Base-by-base conservation (phyloP, 2,113 vertebrate species). In the Cryptomyrus ogoouensis region DNA sequence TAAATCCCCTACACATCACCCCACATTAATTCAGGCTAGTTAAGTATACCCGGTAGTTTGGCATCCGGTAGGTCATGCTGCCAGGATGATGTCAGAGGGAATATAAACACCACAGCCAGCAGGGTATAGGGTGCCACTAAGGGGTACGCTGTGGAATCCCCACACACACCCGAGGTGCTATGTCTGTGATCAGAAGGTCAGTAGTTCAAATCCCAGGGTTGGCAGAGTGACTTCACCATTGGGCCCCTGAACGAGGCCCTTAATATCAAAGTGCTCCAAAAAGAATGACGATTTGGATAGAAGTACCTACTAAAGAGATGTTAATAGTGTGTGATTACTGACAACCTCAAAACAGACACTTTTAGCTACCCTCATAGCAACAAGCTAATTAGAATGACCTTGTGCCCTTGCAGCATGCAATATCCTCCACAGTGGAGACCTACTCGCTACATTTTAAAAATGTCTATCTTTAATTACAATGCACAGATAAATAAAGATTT, bases 391-490 rank as follows among this genome's bases (percentile, higher is more conserved):
- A 66, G 58, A 27, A 77, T 35, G 31, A 39, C 31, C 70, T 39
- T 39, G 31, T 39, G 27, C 12, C 70, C 70, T 77, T 39, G 31
- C 70, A 17, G 15, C 70, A 77, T 17, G 4, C 70, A 77, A 17
- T 35, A 77, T 77, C 70, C 27, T 4, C 66, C 27, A 35, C 4
- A 74, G 27, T 1, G 12, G 27, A 10, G 12, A 35, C 27, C 9
- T 27, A 74, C 10, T 74, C 5, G 1, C 70, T 19, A 42, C 35
- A 86, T 93, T 93, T 93, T 90, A 91, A 91, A 91, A 91, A 92
- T 91, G 92, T 93, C 91, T 92, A 93, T 94, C 91, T 93, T 93
- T 84, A 80, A 91, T 58, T 88, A 91, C 89, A 83, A 94, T 93
- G 92, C 92, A 93, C 92, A 15, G 31, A 15, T 17, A 91, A 93